phyloP scores from a whole-genome alignment of 2,797 vertebrate species.

The Micrastur ruficollis region DNA sequence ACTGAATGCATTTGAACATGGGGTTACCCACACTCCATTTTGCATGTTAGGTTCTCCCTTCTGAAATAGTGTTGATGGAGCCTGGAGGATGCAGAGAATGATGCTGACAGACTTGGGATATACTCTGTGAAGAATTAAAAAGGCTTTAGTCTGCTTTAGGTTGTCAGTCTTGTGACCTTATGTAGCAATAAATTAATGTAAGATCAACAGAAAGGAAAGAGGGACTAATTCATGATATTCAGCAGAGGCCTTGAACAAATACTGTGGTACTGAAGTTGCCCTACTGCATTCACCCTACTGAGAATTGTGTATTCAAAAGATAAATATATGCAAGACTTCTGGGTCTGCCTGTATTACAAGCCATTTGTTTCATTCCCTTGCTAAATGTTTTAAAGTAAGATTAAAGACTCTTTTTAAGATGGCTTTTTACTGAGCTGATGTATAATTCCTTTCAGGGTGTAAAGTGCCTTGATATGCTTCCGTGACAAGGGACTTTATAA shows the following conservation, averaged over 20 bases:
- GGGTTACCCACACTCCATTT: neutral
- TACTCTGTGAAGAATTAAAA: neutral
- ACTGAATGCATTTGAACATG: neutral
- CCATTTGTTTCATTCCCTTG: conserved; percentile 19
- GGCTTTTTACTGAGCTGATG: conserved; percentile 14
- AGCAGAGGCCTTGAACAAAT: conserved; percentile 4
- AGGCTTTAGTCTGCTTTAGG: neutral
- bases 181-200: neutral
- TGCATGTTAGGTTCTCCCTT: neutral
- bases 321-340: conserved; percentile 22
- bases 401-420: conserved; percentile 25
- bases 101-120: neutral
- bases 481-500: conserved; percentile 22
- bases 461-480: conserved; percentile 3
- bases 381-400: conserved; percentile 45
- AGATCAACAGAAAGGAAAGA: neutral
- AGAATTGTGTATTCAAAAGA: conserved; percentile 16
- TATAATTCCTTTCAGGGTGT: conserved; percentile 1
- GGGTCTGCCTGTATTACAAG: neutral
- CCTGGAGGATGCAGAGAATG: neutral
- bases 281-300: neutral
- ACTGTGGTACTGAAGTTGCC: neutral
- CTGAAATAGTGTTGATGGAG: neutral
- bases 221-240: neutral
- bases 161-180: neutral